Conservation (phyloP, 2,113 vertebrate species). For the Mormyrus iriodes region DNA sequence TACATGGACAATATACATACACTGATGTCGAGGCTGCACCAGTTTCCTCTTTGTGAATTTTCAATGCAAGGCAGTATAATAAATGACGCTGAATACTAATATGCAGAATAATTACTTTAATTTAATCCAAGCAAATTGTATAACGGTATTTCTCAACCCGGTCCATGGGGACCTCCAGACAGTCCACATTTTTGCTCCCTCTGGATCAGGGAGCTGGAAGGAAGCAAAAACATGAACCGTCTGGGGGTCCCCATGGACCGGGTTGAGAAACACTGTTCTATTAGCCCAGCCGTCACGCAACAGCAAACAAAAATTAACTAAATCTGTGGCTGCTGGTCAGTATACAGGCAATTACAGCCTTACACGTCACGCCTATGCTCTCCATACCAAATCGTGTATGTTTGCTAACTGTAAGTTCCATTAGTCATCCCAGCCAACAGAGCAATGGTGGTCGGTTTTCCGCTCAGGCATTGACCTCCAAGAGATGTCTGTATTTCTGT, state of each 20-base stretch:
- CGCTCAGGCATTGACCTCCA: not conserved
- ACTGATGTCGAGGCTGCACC: not conserved
- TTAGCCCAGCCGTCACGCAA: not conserved
- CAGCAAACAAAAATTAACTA: not conserved
- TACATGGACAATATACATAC: not conserved
- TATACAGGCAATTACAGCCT: not conserved
- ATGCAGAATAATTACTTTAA: not conserved
- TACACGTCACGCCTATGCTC: not conserved
- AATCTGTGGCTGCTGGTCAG: not conserved
- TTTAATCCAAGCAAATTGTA: not conserved
- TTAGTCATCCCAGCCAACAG: not conserved
- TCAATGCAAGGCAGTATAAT: not conserved
- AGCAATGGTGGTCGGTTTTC: not conserved
- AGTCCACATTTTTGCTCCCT: not conserved
- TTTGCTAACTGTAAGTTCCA: not conserved
- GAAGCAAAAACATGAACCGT: not conserved
- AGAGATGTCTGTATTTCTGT: not conserved
- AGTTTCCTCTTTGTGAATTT: not conserved
- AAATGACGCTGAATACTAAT: not conserved
- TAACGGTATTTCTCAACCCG: not conserved
- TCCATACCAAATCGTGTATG: not conserved
- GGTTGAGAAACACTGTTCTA: not conserved
- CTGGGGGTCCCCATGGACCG: not conserved
- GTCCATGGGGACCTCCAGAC: too few species aligned
- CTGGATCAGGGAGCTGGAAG: not conserved